Evolutionary conservation across 2,113 vertebrate species (phyloP).

Genomic region (Xiphorhynchus elegans): DNA sequence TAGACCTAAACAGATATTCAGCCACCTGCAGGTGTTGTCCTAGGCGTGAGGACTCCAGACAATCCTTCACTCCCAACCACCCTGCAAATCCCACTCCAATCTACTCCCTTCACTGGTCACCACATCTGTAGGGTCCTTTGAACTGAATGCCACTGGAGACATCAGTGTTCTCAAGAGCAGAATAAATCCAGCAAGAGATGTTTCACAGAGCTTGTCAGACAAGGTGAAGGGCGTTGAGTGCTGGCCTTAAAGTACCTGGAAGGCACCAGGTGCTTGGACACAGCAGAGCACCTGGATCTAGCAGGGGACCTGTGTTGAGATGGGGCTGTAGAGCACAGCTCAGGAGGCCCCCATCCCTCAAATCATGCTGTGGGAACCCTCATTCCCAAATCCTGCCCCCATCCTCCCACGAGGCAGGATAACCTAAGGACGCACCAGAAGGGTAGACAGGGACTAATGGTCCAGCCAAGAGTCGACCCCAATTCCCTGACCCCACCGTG

Average conservation of each 20-base stretch:
- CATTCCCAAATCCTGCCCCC: background rate
- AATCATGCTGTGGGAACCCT: background rate
- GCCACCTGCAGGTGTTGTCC: background rate
- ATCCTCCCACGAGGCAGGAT: background rate
- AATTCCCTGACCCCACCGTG: background rate
- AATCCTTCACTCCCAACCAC: background rate
- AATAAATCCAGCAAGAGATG: background rate
- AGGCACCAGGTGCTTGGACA: background rate
- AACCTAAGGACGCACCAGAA: background rate
- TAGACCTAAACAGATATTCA: background rate
- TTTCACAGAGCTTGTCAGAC: background rate
- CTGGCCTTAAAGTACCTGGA: background rate
- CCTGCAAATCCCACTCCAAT: background rate
- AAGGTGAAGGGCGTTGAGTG: background rate
- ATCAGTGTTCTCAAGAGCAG: background rate
- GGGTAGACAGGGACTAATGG: no score
- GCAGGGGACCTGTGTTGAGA: background rate
- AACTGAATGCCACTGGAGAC: background rate
- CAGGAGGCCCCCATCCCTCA: background rate
- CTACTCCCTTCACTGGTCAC: background rate
- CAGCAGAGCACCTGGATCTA: background rate
- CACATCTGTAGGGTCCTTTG: background rate
- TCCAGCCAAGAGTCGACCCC: background rate
- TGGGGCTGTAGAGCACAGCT: background rate
- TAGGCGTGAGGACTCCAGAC: background rate